Base-by-base conservation (phyloP, 2,888 invertebrate species). In the Nomada flava region DNA sequence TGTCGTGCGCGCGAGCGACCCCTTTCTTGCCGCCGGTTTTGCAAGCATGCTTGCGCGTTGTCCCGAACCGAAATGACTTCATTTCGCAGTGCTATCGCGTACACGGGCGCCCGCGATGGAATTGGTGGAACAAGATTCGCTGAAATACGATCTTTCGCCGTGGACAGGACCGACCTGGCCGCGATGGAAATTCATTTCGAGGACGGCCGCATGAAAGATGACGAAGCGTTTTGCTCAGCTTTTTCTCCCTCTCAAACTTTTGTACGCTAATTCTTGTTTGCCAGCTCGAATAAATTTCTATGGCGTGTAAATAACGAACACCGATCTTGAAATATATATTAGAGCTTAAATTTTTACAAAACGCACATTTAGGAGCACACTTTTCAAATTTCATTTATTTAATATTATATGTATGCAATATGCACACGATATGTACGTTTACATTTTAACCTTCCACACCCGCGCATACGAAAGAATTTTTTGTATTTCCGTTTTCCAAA, bases 21-120 rank as follows among this genome's bases (percentile, higher is more conserved):
- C 23, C 53, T 55, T 84, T 83, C 76, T 83, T 79, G 15, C 15
- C 13, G 11, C 10, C 26, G 70, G 67, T 77, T 75, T 83, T 82
- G 65, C 78, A 18, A 13, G 23, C 23, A 71, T 29, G 72, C 69
- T 82, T 59, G 65, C 29, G 64, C 74, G 79, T 47, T 73, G n/a
- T 57, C 29, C 36, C 67, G 20, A 50, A 77, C 36, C 53, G 59
- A 74, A 83, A 83, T 72, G 71, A 71, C 84, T 83, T 82, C 60
- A 83, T 83, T 82, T 74, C 53, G n/a, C 70, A 23, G 44, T 13
- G 18, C 70, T 68, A 47, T 77, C 57, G 50, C 62, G 62, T 13
- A 44, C 57, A 3, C 26, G 13, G 13, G 13, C 36, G 53, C 10
- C 20, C 44, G 15, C 47, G n/a, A 42, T 26, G 50, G 50, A 70